Percentiles rank a stretch among this genome's conserved stretches.
Evolutionary conservation across 1,140 invertebrate species (phyloP).

Genomic region (Ceratina australensis): DNA sequence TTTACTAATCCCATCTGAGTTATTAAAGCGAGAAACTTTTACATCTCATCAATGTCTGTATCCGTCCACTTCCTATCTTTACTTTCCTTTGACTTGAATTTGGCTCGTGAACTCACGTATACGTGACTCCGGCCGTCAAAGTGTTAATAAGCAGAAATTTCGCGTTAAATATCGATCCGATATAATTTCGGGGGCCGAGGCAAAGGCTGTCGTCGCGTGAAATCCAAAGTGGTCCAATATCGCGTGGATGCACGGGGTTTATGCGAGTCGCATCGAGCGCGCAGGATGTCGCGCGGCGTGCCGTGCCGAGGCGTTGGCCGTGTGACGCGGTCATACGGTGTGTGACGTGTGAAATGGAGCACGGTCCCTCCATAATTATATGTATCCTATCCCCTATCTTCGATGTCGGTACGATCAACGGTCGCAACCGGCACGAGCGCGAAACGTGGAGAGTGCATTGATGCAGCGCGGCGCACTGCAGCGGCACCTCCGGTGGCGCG

Average conservation of each 20-base stretch:
- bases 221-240: slow-evolving; percentile 54
- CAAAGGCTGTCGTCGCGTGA: slow-evolving; percentile 31
- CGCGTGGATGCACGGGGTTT: slow-evolving; percentile 4
- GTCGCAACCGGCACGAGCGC: slow-evolving; percentile 35
- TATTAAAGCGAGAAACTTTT: too few species aligned
- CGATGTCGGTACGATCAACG: slow-evolving; percentile 43
- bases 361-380: slow-evolving; percentile 76
- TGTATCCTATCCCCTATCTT: slow-evolving; percentile 74
- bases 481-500: slow-evolving; percentile 61
- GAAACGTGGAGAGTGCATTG: slow-evolving; percentile 46
- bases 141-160: too few species aligned
- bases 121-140: too few species aligned
- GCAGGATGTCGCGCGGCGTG: slow-evolving; percentile 26
- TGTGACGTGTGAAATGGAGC: slow-evolving; percentile 79
- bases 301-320: slow-evolving; percentile 71
- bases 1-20: too few species aligned
- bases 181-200: background rate
- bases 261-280: slow-evolving; percentile 39
- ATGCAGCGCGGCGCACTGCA: slow-evolving; percentile 20
- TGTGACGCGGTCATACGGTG: slow-evolving; percentile 78
- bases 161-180: too few species aligned
- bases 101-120: too few species aligned
- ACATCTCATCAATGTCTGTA: too few species aligned
- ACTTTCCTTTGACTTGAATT: too few species aligned
- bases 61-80: too few species aligned